phyloP scores from a whole-genome alignment of 2,888 invertebrate genomes.

The Galeopsomyia nigrocyanea region DNA sequence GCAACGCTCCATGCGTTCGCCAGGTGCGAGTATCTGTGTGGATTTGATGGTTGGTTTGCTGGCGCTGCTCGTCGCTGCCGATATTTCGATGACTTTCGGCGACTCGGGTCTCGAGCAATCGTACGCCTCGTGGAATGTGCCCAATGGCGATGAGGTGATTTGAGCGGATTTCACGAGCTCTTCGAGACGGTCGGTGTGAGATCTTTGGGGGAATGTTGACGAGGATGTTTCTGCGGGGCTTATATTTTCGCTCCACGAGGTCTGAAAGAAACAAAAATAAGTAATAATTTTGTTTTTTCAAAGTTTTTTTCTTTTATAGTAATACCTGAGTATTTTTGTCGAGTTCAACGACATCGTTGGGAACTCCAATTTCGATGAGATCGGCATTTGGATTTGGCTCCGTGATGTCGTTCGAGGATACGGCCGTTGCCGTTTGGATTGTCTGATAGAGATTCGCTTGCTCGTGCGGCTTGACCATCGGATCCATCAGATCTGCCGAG shows the following conservation, averaged over 20 bases:
- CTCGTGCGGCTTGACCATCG: not conserved
- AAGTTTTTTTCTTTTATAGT: not conserved
- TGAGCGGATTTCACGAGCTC: slow-evolving; percentile 44
- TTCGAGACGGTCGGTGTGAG: slow-evolving; percentile 41
- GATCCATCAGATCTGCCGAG: slow-evolving; percentile 34
- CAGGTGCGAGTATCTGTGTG: slow-evolving; percentile 58
- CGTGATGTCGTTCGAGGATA: not conserved
- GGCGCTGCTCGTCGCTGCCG: not conserved
- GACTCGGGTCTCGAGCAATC: slow-evolving; percentile 26
- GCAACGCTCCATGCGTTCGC: slow-evolving; percentile 71
- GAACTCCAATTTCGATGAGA: not conserved
- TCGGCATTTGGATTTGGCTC: not conserved
- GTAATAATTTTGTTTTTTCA: not conserved
- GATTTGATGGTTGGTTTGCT: slow-evolving; percentile 51
- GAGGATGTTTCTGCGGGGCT: not conserved
- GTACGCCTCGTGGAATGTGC: slow-evolving; percentile 32
- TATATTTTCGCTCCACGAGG: slow-evolving; percentile 1
- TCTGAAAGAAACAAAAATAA: slow-evolving; percentile 5
- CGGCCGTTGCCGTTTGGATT: not conserved
- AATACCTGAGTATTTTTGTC: slow-evolving; percentile 31
- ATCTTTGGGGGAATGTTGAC: not conserved
- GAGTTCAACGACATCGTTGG: not conserved
- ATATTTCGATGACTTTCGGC: not conserved
- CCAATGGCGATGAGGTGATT: slow-evolving; percentile 37
- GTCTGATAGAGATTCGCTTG: not conserved